Evolutionary conservation across 2,888 invertebrate genomes (phyloP).

Genomic region (Hydroisotoma schaefferi): DNA sequence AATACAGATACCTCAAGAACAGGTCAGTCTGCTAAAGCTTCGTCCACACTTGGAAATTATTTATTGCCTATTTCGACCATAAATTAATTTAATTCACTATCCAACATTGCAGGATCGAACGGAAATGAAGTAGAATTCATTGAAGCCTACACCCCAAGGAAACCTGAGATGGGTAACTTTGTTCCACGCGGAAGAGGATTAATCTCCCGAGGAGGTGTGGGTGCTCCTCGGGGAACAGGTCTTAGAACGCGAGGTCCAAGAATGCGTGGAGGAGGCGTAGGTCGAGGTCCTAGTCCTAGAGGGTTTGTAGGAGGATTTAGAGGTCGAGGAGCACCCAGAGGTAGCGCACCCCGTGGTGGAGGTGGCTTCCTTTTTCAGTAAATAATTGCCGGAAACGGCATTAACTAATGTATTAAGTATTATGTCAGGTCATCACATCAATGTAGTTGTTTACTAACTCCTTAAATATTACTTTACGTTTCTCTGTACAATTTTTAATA

Average conservation of each 20-base stretch:
- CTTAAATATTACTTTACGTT: too few relatives aligned
- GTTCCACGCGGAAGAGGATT: conserved; percentile 15
- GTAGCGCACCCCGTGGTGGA: conserved; percentile 26
- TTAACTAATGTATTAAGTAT: too few relatives aligned
- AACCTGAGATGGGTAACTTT: conserved; percentile 17
- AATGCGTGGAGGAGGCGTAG: conserved; percentile 15
- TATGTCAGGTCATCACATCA: too few relatives aligned
- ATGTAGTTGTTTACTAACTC: too few relatives aligned
- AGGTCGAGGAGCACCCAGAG: conserved; percentile 20
- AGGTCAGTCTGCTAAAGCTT: too few relatives aligned
- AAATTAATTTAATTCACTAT: too few relatives aligned
- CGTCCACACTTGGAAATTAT: too few relatives aligned
- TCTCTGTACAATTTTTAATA: too few relatives aligned
- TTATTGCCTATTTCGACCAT: too few relatives aligned
- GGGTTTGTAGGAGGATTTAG: conserved; percentile 29
- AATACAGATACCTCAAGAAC: too few relatives aligned
- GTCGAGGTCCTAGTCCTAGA: conserved; percentile 17
- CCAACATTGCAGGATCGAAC: conserved; percentile 20
- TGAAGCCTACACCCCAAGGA: conserved; percentile 18
- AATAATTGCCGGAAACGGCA: too few relatives aligned
- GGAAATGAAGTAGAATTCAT: conserved; percentile 13
- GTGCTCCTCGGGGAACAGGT: not conserved
- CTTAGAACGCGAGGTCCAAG: conserved; percentile 15
- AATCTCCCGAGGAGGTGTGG: conserved; percentile 9
- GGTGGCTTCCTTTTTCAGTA: conserved; percentile 10